Base-by-base conservation (phyloP, 2,888 invertebrate genomes). In the Allophyes oxyacanthae region DNA sequence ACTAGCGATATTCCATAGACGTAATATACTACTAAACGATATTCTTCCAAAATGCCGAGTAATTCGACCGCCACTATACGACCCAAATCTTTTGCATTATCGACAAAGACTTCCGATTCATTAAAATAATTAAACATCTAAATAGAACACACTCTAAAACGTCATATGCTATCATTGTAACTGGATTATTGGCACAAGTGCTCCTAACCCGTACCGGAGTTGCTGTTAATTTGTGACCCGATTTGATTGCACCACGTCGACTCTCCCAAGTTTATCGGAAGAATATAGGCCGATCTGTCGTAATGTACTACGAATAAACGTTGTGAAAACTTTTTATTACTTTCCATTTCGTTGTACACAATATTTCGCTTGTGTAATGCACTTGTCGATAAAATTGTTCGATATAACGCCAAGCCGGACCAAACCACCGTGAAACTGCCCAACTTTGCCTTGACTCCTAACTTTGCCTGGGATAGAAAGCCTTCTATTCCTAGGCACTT, bases 241-340 rank as follows among this genome's bases (percentile, higher is more conserved):
- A 75, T 82, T 84, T 67, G 72, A 75, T 82, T 87, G 75, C 81
- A 75, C 59, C 67, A 67, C 60, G n/a, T n/a, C n/a, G 59, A 70
- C 67, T 72, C 51, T 13, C 66, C 75, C 37, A 59, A 75, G 72
- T 81, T 83, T 81, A 82, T 82, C 77, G 76, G 25, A 57, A 44
- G 72, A 79, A 87, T 82, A 84, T 87, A 83, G 85, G 81, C 41
- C 85, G 70, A 51, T 55, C 61, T 83, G 77, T 78, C 79, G 86
- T 72, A 84, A 63, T 44, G 44, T 45, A 56, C 33, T 38, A 57
- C 65, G 57, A 77, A 77, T 75, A 78, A 79, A 78, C 61, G 57
- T 74, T 68, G 53, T 56, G 59, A 65, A 72, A 61, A 71, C 62
- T 68, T 58, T 66, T 64, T 50, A 69, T 63, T 55, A 68, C 69